phyloP scores from a whole-genome alignment of 1,140 invertebrate genomes.

The Prorops nasuta region DNA sequence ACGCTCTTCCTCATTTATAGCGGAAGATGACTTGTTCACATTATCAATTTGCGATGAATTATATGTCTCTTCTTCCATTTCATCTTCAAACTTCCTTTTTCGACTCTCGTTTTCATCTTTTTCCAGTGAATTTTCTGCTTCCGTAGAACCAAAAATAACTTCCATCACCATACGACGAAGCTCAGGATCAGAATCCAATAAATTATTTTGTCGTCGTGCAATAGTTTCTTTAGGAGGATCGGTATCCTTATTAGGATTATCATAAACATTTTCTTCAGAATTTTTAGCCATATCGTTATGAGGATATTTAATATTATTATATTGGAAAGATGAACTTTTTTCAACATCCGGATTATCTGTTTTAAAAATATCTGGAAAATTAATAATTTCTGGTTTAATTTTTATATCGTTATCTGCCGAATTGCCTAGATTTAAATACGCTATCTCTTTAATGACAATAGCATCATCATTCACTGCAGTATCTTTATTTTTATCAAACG shows the following conservation, averaged over 20 bases:
- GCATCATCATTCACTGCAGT: neutral
- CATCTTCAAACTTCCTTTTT: neutral
- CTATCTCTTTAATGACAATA: neutral
- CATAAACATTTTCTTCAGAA: neutral
- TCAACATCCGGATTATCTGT: neutral
- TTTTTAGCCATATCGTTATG: no score
- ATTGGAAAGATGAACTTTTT: neutral
- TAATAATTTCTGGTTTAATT: no score
- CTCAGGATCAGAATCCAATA: slow-evolving; percentile 25
- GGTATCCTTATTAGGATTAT: neutral
- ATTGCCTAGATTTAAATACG: neutral
- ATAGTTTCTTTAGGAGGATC: slow-evolving; percentile 1
- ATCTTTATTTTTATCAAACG: neutral
- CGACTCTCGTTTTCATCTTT: neutral
- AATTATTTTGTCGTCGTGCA: slow-evolving; percentile 2
- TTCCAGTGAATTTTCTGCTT: slow-evolving; percentile 1
- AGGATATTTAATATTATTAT: no score
- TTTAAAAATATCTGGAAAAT: no score
- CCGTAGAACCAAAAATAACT: slow-evolving; percentile 37
- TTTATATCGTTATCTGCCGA: neutral
- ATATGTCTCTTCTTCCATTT: neutral
- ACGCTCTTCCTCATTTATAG: neutral
- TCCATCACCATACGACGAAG: slow-evolving; percentile 40
- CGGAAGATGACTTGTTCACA: neutral
- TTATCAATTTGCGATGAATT: neutral